Conservation (phyloP, 2,888 invertebrate species). For the Melanostoma mellinum region DNA sequence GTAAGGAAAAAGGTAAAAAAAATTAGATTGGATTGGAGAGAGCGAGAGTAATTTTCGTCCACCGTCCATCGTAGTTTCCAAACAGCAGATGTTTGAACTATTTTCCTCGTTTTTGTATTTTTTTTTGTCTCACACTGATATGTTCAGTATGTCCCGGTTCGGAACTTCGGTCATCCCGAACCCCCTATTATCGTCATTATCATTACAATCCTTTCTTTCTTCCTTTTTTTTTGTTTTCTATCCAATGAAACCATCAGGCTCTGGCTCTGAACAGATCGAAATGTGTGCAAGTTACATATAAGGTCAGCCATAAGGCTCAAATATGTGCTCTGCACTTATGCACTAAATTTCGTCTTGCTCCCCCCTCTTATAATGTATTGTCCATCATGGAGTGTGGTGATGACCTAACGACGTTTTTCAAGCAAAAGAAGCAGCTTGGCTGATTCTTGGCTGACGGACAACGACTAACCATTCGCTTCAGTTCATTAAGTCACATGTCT, state of each 20-base stretch:
- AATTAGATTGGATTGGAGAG: conserved; percentile 56
- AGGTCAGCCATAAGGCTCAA: conserved; percentile 66
- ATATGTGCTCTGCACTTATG: conserved; percentile 43
- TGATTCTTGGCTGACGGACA: conserved; percentile 49
- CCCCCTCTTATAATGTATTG: conserved; percentile 11
- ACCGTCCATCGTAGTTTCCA: conserved; percentile 43
- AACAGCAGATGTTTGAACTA: conserved; percentile 69
- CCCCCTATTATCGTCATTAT: conserved; percentile 69
- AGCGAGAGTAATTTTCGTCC: conserved; percentile 62
- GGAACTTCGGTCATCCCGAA: conserved; percentile 54
- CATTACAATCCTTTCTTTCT: conserved; percentile 71
- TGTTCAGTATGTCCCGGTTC: conserved; percentile 35
- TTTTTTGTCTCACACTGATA: conserved; percentile 1
- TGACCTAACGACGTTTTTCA: conserved; percentile 56
- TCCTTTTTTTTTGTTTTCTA: conserved; percentile 1
- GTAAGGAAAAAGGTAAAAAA: conserved; percentile 26
- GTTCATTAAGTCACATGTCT: conserved; percentile 65
- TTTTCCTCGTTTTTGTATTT: conserved; percentile 35
- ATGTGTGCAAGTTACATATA: conserved; percentile 31
- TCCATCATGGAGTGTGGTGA: conserved; percentile 16
- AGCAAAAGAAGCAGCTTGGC: conserved; percentile 55
- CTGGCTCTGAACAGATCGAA: background rate
- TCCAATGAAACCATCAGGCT: conserved; percentile 24
- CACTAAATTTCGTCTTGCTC: conserved; percentile 27
- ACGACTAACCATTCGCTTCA: conserved; percentile 56